Evolutionary conservation across 2,113 vertebrate genomes (phyloP).

Genomic region (Bubo scandiacus): DNA sequence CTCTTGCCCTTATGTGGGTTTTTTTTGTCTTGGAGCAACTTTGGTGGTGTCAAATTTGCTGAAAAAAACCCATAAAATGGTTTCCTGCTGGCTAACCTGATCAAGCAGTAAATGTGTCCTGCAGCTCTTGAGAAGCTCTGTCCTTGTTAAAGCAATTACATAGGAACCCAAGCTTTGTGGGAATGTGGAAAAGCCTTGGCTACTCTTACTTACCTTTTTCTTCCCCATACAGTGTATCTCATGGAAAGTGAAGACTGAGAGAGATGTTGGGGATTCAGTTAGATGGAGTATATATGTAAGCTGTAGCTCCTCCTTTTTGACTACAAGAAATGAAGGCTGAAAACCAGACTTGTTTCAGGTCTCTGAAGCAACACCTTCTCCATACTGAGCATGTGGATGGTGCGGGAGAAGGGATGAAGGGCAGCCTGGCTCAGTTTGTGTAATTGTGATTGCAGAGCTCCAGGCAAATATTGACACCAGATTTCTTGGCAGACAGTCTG

Average conservation of each 20-base stretch:
- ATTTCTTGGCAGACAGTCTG: conserved; percentile 31
- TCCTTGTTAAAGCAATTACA: neutral
- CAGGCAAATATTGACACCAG: conserved; percentile 72
- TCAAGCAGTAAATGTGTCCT: neutral
- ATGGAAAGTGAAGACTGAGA: neutral
- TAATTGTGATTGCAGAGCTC: conserved; percentile 49
- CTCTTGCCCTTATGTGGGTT: neutral
- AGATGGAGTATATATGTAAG: neutral
- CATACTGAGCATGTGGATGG: neutral
- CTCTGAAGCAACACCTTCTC: conserved; percentile 30
- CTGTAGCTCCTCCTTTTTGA: neutral
- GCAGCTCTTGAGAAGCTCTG: neutral
- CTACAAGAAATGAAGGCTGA: conserved; percentile 1
- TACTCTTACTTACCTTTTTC: neutral
- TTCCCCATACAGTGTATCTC: neutral
- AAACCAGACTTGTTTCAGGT: conserved; percentile 1
- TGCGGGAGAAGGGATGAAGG: neutral
- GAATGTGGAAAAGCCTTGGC: neutral
- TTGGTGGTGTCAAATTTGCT: neutral
- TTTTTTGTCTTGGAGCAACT: neutral
- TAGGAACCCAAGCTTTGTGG: neutral
- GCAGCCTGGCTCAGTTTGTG: conserved; percentile 14
- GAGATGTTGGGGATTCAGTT: neutral
- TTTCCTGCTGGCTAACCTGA: conserved; percentile 1
- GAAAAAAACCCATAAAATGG: neutral